Evolutionary conservation across 2,797 vertebrate species (phyloP).

Genomic region (Kryptolebias ocellatus): DNA sequence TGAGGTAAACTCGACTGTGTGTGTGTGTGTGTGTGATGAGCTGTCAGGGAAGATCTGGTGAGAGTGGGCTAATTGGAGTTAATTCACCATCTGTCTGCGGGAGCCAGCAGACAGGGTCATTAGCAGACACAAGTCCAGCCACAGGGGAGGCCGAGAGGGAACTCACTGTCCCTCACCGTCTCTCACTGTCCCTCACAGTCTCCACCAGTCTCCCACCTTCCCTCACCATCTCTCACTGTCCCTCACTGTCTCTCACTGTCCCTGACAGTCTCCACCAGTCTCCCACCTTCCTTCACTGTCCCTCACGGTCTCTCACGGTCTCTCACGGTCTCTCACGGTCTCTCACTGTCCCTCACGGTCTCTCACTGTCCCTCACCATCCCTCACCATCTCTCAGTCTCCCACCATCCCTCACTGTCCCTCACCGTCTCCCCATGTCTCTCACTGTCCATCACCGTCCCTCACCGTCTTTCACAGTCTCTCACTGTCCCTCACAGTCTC

Average conservation of each 20-base stretch:
- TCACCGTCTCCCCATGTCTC: conserved; percentile 18
- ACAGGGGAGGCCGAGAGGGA: conserved; percentile 74
- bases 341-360: too few relatives aligned
- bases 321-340: too few relatives aligned
- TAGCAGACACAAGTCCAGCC: conserved; percentile 80
- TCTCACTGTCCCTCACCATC: conserved; percentile 10
- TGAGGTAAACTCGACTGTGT: conserved; percentile 6
- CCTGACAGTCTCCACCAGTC: too few relatives aligned
- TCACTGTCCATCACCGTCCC: conserved; percentile 68
- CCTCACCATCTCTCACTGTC: too few relatives aligned
- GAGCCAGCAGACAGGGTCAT: conserved; percentile 79
- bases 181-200: conserved; percentile 1
- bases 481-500: too few relatives aligned
- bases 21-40: conserved; percentile 48
- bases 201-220: not conserved
- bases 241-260: too few relatives aligned
- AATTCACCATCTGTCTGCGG: conserved; percentile 81
- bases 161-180: conserved; percentile 60
- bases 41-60: conserved; percentile 75
- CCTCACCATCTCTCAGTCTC: not conserved
- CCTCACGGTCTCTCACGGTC: too few relatives aligned
- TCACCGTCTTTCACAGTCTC: too few relatives aligned
- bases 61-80: conserved; percentile 82
- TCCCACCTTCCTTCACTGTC: too few relatives aligned
- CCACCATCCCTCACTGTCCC: conserved; percentile 22